Percentiles rank a stretch among this genome's conserved stretches.
Evolutionary conservation across 2,797 vertebrate genomes (phyloP).

Genomic region (Varecia variegata): DNA sequence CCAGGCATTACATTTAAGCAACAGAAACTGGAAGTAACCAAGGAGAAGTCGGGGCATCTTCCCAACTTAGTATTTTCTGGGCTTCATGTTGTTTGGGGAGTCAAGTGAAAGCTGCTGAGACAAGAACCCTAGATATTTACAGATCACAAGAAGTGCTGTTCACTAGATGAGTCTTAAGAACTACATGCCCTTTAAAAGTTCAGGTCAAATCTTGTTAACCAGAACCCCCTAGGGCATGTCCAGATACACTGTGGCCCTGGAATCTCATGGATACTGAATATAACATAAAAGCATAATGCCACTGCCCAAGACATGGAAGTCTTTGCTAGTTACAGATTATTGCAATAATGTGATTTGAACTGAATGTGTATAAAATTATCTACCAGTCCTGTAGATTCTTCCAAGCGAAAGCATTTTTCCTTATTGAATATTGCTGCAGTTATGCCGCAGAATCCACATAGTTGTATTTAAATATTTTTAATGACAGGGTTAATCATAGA

Average conservation of each 20-base stretch:
- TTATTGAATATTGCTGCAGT: background rate
- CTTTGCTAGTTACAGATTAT: background rate
- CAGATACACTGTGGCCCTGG: background rate
- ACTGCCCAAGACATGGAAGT: background rate
- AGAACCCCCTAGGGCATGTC: background rate
- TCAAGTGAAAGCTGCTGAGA: conserved; percentile 56
- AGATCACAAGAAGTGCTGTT: conserved; percentile 23
- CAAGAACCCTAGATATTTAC: conserved; percentile 51
- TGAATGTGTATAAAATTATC: background rate
- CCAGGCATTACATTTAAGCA: background rate
- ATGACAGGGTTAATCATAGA: background rate
- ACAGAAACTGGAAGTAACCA: conserved; percentile 19
- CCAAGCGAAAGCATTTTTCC: background rate
- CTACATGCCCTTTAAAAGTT: conserved; percentile 57
- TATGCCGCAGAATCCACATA: background rate
- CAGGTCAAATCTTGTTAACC: conserved; percentile 59
- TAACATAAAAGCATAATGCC: background rate
- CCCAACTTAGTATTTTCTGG: background rate
- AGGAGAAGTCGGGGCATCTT: background rate
- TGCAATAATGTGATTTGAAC: background rate
- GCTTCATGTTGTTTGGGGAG: conserved; percentile 58
- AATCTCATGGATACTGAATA: background rate
- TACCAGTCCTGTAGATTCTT: background rate
- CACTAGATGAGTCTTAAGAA: conserved; percentile 44
- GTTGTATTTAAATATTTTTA: background rate